phyloP scores from a whole-genome alignment of 2,888 invertebrate species.

The Sussaba pulchella region DNA sequence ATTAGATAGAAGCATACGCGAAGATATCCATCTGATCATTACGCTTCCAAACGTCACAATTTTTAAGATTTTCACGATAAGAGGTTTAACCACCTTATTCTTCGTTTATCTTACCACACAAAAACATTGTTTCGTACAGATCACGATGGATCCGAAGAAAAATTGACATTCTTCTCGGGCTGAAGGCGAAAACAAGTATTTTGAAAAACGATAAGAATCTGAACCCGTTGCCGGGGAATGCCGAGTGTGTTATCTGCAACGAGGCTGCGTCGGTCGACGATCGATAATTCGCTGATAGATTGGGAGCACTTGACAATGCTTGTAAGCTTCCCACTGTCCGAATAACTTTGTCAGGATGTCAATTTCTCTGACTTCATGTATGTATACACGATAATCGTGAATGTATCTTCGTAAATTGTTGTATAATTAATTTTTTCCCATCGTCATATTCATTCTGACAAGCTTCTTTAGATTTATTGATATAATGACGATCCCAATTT shows the following conservation, averaged over 20 bases:
- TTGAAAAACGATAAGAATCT: slow-evolving; percentile 9
- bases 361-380: neutral
- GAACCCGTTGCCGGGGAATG: neutral
- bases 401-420: neutral
- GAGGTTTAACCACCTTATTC: neutral
- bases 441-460: too few relatives aligned
- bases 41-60: neutral
- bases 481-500: too few relatives aligned
- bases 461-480: too few relatives aligned
- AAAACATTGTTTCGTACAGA: neutral
- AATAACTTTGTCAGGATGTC: neutral
- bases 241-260: neutral
- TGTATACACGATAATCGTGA: neutral
- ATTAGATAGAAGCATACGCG: neutral
- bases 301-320: slow-evolving; percentile 3
- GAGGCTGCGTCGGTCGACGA: slow-evolving; percentile 3
- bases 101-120: neutral
- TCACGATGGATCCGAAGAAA: neutral
- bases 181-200: neutral
- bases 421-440: too few relatives aligned
- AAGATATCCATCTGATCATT: slow-evolving; percentile 15
- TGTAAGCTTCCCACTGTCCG: neutral
- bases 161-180: neutral
- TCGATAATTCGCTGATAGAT: slow-evolving; percentile 23
- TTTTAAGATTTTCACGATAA: neutral